Evolutionary conservation across 1,140 invertebrate species (phyloP).

Genomic region (Tetragonula clypearis): DNA sequence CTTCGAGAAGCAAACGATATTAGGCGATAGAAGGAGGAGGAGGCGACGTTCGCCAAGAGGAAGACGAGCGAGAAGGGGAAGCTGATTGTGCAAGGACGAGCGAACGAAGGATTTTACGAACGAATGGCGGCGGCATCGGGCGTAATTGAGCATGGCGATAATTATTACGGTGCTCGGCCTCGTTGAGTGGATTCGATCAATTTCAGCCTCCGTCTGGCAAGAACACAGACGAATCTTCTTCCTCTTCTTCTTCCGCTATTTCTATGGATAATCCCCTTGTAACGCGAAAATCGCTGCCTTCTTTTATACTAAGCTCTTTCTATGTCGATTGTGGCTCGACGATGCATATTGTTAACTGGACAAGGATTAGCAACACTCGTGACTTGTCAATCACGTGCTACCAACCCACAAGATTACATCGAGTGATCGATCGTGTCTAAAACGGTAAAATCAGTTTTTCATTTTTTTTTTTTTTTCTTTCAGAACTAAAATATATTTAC

Average conservation of each 20-base stretch:
- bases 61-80: background rate
- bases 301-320: too few species aligned
- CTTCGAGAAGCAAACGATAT: conserved; percentile 25
- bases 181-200: conserved; percentile 45
- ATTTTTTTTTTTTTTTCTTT: too few species aligned
- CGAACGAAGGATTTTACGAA: conserved; percentile 50
- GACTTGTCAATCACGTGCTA: too few species aligned
- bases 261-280: conserved; percentile 22
- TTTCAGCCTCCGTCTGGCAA: conserved; percentile 9
- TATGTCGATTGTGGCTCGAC: too few species aligned
- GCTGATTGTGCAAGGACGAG: conserved; percentile 28
- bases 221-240: conserved; percentile 35
- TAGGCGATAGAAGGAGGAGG: conserved; percentile 15
- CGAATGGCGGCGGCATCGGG: conserved; percentile 37
- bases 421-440: too few species aligned
- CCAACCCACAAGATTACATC: too few species aligned
- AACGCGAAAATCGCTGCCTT: background rate
- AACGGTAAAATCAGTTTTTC: too few species aligned
- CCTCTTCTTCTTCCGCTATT: conserved; percentile 13
- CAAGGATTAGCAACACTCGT: too few species aligned
- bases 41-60: conserved; percentile 4
- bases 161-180: conserved; percentile 61
- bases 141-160: conserved; percentile 65
- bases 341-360: too few species aligned
- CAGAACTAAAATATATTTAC: too few species aligned